Base-by-base conservation (phyloP, 2,888 invertebrate genomes). In the Theretra japonica region DNA sequence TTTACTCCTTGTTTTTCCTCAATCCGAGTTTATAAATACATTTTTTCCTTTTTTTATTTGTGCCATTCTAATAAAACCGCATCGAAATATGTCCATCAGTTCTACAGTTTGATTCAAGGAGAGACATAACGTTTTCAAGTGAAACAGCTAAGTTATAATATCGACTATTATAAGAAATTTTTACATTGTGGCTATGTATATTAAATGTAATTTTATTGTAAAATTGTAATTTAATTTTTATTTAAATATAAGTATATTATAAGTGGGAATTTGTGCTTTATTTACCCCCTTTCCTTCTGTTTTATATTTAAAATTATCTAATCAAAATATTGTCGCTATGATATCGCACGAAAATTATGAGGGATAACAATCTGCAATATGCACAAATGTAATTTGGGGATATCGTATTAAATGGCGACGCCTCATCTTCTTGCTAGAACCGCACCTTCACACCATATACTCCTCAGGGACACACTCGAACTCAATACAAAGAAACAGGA, bases 171-270 rank as follows among this genome's bases (percentile, higher is more conserved):
- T 84, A 85, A 85, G 86, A 83, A 84, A 82, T 90, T 91, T 92
- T 87, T 92, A 92, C 87, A 90, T 90, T 87, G 81, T 92, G 89
- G 90, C 91, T 92, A 90, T 90, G 88, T 89, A 90, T 89, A 87
- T 88, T 88, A 87, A 85, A 83, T 87, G 83, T 91, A 87, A 86
- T 89, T 88, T 88, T 87, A 87, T 86, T 90, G 86, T 91, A 86
- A 88, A 91, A 89, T 88, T 86, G 83, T 89, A 88, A 90, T 90
- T 88, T 90, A 88, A 90, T 86, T 84, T 83, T 84, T 81, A 86
- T 88, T 80, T 86, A 83, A 92, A 88, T 92, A 93, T 92, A 93
- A 93, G 89, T 86, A 75, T 90, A 87, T 80, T 86, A 70, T 93
- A 92, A 92, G 88, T 84, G 91, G 92, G 91, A 73, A 65, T 74